Base-by-base conservation (phyloP, 23 tunicate genomes). In the Trididemnum nubilum region DNA sequence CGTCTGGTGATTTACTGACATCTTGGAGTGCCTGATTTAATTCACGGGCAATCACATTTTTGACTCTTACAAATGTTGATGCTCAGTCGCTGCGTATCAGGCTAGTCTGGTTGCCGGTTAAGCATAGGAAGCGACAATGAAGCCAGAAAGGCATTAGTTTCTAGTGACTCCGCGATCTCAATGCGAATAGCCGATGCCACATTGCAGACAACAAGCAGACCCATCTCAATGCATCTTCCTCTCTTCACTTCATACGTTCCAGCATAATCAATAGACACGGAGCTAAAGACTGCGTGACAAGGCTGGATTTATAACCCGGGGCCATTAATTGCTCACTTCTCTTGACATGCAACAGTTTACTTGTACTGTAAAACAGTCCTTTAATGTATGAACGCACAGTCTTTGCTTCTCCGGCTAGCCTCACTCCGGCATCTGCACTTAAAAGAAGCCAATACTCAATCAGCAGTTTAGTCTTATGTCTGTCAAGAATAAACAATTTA, bases 321-420 rank as follows among this genome's bases (percentile, higher is more conserved):
- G 67, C 67, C 67, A 61, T 61, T 26, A 61, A 61, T 61, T 61
- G 67, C 67, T 61, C 67, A 15, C 26, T 26, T n/a, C 67, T 61
- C 4, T 22, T 22, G 15, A 4, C n/a, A 26, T 5, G 67, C 4
- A 12, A 25, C 21, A 61, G 29, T 22, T 61, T 61, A 22, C 67
- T n/a, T n/a, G n/a, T n/a, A n/a, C 15, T 12, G n/a, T 22, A 25
- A 61, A 61, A 26, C 67, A 61, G n/a, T 61, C 29, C 4, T n/a
- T 21, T 26, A 61, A 61, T n/a, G 26, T 22, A 61, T 12, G n/a
- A 22, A n/a, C 67, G 67, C n/a, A 61, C 54, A 9, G 54, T 44
- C 15, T 26, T 25, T 21, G n/a, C 29, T 12, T 26, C 67, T 61
- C 67, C 29, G 26, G n/a, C 29, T 25, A 26, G 67, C n/a, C 67